Percentiles rank a stretch among this genome's conserved stretches.
These are phyloP conservation scores for Allophyes oxyacanthae DNA, from an alignment of 2,888 invertebrate genomes.

Conservation along the genomic window DNA sequence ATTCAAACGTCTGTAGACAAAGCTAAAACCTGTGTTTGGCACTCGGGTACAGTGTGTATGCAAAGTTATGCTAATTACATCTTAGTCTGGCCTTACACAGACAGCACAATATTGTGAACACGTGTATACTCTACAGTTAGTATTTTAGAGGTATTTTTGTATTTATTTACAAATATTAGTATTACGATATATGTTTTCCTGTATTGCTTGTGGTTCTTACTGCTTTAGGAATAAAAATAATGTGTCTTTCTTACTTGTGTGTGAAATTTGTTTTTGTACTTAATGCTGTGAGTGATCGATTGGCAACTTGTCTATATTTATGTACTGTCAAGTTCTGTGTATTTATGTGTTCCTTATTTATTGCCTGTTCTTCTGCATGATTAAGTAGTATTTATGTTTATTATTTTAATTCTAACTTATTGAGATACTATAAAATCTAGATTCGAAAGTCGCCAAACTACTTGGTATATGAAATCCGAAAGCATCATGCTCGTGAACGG, in stretches of 20 bases:
- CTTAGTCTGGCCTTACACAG: slow-evolving; percentile 42
- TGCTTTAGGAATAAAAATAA: slow-evolving; percentile 1
- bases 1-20: slow-evolving; percentile 50
- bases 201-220: slow-evolving; percentile 11
- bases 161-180: slow-evolving; percentile 38
- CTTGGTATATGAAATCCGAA: no score
- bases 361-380: slow-evolving; percentile 27
- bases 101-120: slow-evolving; percentile 51
- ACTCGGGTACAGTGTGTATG: slow-evolving; percentile 50
- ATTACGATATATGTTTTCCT: slow-evolving; percentile 30
- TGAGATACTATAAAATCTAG: no score
- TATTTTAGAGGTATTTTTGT: slow-evolving; percentile 19
- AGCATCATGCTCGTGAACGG: no score
- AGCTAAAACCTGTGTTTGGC: slow-evolving; percentile 48
- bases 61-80: slow-evolving; percentile 59
- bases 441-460: no score
- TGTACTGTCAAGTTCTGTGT: slow-evolving; percentile 30
- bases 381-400: slow-evolving; percentile 20
- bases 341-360: slow-evolving; percentile 15
- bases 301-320: slow-evolving; percentile 26
- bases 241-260: not conserved
- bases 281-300: slow-evolving; percentile 28
- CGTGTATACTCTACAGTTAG: slow-evolving; percentile 37
- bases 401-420: slow-evolving; percentile 1
- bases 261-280: slow-evolving; percentile 1